Conservation (phyloP, 1,140 invertebrate genomes). For the Rhopalosiphum maidis region DNA sequence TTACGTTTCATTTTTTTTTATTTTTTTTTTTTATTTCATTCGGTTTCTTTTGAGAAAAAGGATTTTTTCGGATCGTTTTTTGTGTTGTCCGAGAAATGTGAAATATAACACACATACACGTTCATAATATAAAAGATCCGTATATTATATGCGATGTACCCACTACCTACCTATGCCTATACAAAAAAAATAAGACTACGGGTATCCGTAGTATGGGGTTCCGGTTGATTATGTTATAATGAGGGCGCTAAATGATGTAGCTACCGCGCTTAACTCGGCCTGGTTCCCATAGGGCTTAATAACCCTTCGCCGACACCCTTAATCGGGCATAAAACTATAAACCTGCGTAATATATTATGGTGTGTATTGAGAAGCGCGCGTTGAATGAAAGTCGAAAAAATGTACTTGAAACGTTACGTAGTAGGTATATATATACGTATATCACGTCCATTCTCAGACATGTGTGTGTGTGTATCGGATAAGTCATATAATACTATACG, state of each 20-base stretch:
- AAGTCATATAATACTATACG: neutral
- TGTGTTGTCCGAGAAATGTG: conserved; percentile 10
- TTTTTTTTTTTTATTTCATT: conserved; percentile 5
- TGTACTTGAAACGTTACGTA: neutral
- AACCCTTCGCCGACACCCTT: conserved; percentile 28
- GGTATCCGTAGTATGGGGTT: conserved; percentile 13
- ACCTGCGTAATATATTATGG: neutral
- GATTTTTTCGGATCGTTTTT: conserved; percentile 30
- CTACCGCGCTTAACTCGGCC: conserved; percentile 55
- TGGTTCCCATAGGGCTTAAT: conserved; percentile 46
- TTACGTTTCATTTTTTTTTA: conserved; percentile 24
- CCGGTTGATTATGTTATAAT: conserved; percentile 57
- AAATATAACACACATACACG: neutral
- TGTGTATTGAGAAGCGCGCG: neutral
- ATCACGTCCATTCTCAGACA: neutral
- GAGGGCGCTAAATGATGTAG: conserved; percentile 57
- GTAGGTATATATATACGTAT: neutral
- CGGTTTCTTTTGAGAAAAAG: conserved; percentile 27
- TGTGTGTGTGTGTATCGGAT: neutral
- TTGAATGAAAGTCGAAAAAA: conserved; percentile 40
- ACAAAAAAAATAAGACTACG: neutral
- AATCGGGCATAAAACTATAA: conserved; percentile 25
- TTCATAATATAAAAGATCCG: conserved; percentile 19
- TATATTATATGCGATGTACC: neutral
- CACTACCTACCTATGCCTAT: no score